These are phyloP conservation scores for Leptocoma aspasia DNA, from an alignment of 2,113 vertebrate genomes.

Conservation along the genomic window DNA sequence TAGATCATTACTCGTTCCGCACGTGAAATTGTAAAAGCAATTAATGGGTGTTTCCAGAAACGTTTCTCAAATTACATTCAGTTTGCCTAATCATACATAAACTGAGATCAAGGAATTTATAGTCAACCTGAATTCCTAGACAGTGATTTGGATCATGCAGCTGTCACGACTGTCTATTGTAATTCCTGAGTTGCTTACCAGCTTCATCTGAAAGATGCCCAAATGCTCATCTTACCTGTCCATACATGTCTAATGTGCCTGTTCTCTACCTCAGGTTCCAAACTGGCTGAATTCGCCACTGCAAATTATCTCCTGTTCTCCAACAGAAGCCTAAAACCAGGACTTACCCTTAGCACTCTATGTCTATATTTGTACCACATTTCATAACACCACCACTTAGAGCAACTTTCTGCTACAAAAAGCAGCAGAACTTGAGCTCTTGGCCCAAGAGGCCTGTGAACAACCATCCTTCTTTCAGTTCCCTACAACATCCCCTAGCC, in stretches of 20 bases:
- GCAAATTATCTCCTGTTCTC: neutral
- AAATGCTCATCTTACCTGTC: neutral
- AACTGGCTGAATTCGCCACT: neutral
- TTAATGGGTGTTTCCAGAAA: neutral
- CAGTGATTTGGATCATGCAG: neutral
- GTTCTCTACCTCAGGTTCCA: neutral
- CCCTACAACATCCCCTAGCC: neutral
- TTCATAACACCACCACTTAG: neutral
- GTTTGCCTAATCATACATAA: neutral
- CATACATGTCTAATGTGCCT: neutral
- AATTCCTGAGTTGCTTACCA: neutral
- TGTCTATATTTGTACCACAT: neutral
- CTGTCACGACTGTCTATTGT: neutral
- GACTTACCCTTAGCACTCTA: neutral
- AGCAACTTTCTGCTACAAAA: neutral
- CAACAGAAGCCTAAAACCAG: neutral
- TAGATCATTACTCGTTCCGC: neutral
- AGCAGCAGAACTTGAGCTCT: neutral
- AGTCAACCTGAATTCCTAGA: neutral
- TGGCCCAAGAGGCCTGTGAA: neutral
- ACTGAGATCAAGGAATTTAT: neutral
- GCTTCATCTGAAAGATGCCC: neutral
- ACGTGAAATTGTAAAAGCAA: neutral
- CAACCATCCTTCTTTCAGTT: neutral
- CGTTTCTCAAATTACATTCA: neutral